Conservation (phyloP, 2,113 vertebrate species). For the Gila orcuttii region DNA sequence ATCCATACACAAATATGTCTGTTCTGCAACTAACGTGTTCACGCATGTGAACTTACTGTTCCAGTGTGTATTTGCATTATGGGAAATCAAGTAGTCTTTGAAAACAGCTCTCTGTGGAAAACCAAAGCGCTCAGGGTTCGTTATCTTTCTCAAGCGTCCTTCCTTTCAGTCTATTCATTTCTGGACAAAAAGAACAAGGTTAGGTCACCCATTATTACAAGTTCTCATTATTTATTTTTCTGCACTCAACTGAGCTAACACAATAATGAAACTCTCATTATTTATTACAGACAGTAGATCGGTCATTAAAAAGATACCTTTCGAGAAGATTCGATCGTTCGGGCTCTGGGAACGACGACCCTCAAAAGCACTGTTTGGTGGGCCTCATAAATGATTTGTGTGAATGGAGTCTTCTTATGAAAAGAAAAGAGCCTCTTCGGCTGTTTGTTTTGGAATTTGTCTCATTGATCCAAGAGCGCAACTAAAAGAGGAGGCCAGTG, state of each 20-base stretch:
- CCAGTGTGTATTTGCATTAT: neutral
- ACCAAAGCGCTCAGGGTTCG: conserved; percentile 24
- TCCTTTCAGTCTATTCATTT: conserved; percentile 57
- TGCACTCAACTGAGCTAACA: conserved; percentile 59
- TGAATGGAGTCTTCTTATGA: conserved; percentile 69
- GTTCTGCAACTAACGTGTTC: neutral
- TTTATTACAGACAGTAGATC: conserved; percentile 60
- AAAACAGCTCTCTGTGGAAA: neutral
- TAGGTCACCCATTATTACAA: conserved; percentile 60
- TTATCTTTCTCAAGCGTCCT: conserved; percentile 61
- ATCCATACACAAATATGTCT: neutral
- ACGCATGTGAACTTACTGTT: neutral
- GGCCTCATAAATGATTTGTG: conserved; percentile 59
- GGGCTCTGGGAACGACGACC: conserved; percentile 43
- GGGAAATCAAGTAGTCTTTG: conserved; percentile 4
- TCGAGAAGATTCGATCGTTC: conserved; percentile 61
- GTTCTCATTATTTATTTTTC: conserved; percentile 48
- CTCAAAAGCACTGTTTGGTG: conserved; percentile 59
- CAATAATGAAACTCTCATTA: conserved; percentile 63
- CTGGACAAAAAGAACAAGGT: conserved; percentile 60
- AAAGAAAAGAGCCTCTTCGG: conserved; percentile 73
- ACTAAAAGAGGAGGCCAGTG: conserved; percentile 66
- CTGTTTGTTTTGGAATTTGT: conserved; percentile 78
- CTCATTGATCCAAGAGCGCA: conserved; percentile 75
- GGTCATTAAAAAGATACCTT: conserved; percentile 63